phyloP scores from a whole-genome alignment of 2,888 invertebrate species.

The Cryptus armator region DNA sequence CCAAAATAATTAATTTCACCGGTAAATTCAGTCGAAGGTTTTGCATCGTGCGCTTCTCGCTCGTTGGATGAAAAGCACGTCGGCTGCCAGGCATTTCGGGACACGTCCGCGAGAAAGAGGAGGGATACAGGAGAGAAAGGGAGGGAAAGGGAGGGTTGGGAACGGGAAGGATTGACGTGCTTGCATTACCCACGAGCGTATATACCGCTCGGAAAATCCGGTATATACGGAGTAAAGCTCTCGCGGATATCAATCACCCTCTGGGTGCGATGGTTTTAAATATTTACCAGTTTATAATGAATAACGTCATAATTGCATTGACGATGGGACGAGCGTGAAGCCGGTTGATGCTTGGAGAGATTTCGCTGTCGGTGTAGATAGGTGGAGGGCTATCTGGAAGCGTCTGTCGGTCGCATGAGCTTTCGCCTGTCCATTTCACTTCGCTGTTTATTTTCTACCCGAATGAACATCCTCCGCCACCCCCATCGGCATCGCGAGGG shows the following conservation, averaged over 20 bases:
- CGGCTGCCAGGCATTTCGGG: conserved; percentile 40
- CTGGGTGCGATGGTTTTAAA: conserved; percentile 73
- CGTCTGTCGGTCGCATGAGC: conserved; percentile 4
- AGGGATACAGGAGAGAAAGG: too few relatives aligned
- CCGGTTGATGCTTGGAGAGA: conserved; percentile 1
- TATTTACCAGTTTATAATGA: conserved; percentile 79
- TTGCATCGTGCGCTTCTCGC: conserved; percentile 37
- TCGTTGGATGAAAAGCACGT: conserved; percentile 34
- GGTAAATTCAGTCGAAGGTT: conserved; percentile 73
- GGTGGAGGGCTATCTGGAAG: not conserved
- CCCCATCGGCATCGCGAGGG: too few relatives aligned
- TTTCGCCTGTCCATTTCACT: conserved; percentile 14
- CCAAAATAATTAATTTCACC: conserved; percentile 81
- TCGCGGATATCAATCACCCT: conserved; percentile 78
- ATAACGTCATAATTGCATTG: conserved; percentile 71
- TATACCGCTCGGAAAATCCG: conserved; percentile 31
- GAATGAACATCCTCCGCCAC: not conserved
- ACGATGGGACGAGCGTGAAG: conserved; percentile 39
- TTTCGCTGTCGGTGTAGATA: conserved; percentile 11
- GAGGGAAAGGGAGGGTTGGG: not conserved
- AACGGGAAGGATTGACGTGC: conserved; percentile 45
- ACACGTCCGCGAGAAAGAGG: conserved; percentile 17
- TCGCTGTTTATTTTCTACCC: not conserved
- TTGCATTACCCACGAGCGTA: conserved; percentile 30
- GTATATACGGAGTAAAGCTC: conserved; percentile 35